These are phyloP conservation scores for Plagodis pulveraria DNA, from an alignment of 2,888 invertebrate species.

Conservation along the genomic window DNA sequence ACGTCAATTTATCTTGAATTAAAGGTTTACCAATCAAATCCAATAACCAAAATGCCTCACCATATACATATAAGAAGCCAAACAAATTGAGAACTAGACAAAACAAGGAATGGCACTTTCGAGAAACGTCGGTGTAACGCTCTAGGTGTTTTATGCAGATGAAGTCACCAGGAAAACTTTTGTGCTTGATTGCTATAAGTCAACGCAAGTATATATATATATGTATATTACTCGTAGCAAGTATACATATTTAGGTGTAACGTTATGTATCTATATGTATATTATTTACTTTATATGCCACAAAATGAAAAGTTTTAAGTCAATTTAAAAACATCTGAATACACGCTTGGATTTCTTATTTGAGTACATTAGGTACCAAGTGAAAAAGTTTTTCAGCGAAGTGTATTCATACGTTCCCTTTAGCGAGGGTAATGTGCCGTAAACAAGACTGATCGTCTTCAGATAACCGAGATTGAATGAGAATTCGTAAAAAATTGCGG, in stretches of 20 bases:
- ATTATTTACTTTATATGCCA: no score
- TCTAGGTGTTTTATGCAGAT: slow-evolving; percentile 13
- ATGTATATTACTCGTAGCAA: no score
- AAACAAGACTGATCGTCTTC: slow-evolving; percentile 44
- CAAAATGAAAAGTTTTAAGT: no score
- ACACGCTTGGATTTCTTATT: background rate
- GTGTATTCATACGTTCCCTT: slow-evolving; percentile 26
- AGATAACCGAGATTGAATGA: slow-evolving; percentile 44
- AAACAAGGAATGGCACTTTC: background rate
- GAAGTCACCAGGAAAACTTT: slow-evolving; percentile 15
- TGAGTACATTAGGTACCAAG: slow-evolving; percentile 7
- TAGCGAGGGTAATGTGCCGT: slow-evolving; percentile 42
- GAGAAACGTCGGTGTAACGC: slow-evolving; percentile 3
- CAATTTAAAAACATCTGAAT: background rate
- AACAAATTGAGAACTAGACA: no score
- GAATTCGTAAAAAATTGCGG: slow-evolving; percentile 39
- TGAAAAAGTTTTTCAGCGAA: slow-evolving; percentile 26
- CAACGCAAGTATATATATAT: background rate
- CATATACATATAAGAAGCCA: no score
- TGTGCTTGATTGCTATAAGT: background rate
- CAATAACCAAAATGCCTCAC: no score
- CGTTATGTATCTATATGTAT: no score
- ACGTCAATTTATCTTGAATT: no score
- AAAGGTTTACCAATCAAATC: no score
- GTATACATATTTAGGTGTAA: background rate